Percentiles rank a stretch among this genome's conserved stretches.
These are phyloP conservation scores for Tribolium castaneum DNA, from an alignment of 1,140 invertebrate species.

Conservation along the genomic window DNA sequence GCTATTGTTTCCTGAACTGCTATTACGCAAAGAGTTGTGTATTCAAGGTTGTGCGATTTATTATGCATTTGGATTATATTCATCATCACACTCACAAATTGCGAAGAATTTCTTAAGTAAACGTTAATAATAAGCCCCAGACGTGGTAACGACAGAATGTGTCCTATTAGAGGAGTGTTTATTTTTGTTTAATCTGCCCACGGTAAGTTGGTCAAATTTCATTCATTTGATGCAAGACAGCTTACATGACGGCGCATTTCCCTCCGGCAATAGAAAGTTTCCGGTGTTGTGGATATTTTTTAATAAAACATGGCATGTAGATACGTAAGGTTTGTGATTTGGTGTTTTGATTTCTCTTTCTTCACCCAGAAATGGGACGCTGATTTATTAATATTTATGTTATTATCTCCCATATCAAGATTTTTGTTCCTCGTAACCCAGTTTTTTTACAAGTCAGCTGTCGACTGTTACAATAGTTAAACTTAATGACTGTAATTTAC, in stretches of 20 bases:
- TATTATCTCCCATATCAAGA: not conserved
- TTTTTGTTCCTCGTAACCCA: not conserved
- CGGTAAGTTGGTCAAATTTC: slow-evolving; percentile 23
- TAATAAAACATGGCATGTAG: not conserved
- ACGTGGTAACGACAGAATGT: slow-evolving; percentile 7
- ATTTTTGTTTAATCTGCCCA: not conserved
- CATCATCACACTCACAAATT: not conserved
- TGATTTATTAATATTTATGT: not conserved
- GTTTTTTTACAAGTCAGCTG: not conserved
- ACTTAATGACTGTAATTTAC: too few relatives aligned
- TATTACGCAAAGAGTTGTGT: not conserved
- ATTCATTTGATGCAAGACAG: slow-evolving; percentile 8
- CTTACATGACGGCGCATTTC: not conserved
- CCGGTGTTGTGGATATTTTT: not conserved
- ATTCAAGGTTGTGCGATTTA: not conserved
- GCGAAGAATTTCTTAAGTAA: slow-evolving; percentile 8
- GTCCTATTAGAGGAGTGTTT: not conserved
- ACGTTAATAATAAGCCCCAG: slow-evolving; percentile 4
- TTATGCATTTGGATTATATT: not conserved
- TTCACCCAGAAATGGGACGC: not conserved
- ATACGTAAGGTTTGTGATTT: not conserved
- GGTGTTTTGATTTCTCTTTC: not conserved
- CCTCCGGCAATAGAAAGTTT: not conserved
- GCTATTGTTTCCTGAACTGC: not conserved
- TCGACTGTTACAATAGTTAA: not conserved